Conservation (phyloP, 2,113 vertebrate species). For the Mola mola region DNA sequence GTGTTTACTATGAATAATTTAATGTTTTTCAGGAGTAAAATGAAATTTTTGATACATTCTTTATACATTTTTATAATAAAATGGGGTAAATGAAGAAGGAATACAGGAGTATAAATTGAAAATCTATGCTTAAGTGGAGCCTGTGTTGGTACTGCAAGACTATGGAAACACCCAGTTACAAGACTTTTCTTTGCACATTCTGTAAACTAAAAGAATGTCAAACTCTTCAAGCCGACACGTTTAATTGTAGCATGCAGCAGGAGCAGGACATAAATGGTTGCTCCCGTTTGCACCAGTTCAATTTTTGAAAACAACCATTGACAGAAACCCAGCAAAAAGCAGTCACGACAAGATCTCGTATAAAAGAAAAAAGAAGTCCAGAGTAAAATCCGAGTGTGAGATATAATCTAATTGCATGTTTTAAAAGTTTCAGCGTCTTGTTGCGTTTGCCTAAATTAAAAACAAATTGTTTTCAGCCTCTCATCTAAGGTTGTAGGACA, state of each 20-base stretch:
- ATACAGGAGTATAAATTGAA: no score
- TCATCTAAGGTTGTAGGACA: constrained; percentile 1
- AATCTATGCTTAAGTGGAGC: background rate
- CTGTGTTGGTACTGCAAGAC: background rate
- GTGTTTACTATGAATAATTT: no score
- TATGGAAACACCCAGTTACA: constrained; percentile 1
- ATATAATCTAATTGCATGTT: background rate
- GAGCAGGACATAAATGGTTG: background rate
- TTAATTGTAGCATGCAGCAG: no score
- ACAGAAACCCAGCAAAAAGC: background rate
- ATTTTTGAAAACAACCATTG: constrained; percentile 11
- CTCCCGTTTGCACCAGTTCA: constrained; percentile 22
- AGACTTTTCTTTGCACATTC: constrained; percentile 27
- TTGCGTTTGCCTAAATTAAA: background rate
- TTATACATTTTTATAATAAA: no score
- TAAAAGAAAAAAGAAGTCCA: background rate
- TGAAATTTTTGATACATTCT: no score
- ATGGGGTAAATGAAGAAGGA: no score
- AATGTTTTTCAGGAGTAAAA: no score
- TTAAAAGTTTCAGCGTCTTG: background rate
- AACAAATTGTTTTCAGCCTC: constrained; percentile 16
- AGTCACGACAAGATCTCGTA: background rate
- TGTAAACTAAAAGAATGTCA: no score
- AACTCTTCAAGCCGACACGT: no score
- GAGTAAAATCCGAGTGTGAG: constrained; percentile 7